Conservation (phyloP, 53 echinoderm and acorn worm genomes). For the Crossaster papposus region DNA sequence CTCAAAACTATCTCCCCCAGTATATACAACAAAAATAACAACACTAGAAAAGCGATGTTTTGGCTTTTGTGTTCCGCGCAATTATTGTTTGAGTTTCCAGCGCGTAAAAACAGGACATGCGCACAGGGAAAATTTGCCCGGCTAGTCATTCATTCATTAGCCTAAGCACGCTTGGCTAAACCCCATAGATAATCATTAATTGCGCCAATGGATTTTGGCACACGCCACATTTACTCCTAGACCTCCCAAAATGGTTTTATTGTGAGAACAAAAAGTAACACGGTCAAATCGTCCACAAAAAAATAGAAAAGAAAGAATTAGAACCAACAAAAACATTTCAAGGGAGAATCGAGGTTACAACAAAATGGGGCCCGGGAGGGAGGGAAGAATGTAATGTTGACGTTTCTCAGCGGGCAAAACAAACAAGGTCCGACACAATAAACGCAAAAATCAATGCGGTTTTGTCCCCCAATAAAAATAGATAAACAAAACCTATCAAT, state of each 20-base stretch:
- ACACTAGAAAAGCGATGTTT: too few relatives aligned
- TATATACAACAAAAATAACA: too few relatives aligned
- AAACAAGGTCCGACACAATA: constrained; percentile 37
- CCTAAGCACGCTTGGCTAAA: neutral
- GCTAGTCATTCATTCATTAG: neutral
- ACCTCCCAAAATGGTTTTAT: neutral
- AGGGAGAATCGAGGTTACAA: neutral
- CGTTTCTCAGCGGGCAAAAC: constrained; percentile 31
- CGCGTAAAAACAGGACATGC: neutral
- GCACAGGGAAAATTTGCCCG: neutral
- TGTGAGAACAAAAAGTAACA: neutral
- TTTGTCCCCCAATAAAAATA: constrained; percentile 40
- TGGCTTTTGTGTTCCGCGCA: too few relatives aligned
- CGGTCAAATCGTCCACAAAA: neutral
- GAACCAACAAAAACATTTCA: neutral
- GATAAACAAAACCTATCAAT: constrained; percentile 26
- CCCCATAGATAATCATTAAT: neutral
- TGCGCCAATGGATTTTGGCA: constrained; percentile 7
- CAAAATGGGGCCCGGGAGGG: too few relatives aligned
- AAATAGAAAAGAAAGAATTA: neutral
- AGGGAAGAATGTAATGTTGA: constrained; percentile 34
- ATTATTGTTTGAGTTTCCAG: neutral
- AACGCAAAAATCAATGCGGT: constrained; percentile 32
- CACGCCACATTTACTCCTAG: constrained; percentile 29
- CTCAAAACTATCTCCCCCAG: too few relatives aligned